phyloP scores from a whole-genome alignment of 2,797 vertebrate species.

The Martes flavigula region DNA sequence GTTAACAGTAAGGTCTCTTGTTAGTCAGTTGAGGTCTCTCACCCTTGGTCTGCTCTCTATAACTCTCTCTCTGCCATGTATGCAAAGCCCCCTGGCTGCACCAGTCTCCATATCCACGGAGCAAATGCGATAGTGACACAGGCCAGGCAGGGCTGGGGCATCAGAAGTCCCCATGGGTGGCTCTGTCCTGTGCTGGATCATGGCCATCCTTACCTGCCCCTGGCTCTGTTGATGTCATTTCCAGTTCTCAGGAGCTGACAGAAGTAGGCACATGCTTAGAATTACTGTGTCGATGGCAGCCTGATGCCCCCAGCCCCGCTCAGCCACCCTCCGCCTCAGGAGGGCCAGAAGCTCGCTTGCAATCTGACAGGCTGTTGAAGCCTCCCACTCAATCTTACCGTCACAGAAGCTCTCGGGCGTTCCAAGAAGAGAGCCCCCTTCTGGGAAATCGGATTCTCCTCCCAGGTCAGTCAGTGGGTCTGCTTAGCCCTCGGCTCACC shows the following conservation, averaged over 20 bases:
- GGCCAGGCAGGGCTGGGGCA: neutral
- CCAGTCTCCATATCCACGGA: neutral
- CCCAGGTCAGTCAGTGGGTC: neutral
- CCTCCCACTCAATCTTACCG: constrained; percentile 60
- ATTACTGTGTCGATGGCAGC: neutral
- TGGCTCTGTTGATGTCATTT: neutral
- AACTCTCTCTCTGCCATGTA: neutral
- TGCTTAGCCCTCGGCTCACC: neutral
- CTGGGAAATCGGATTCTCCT: constrained; percentile 16
- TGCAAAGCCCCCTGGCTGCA: neutral
- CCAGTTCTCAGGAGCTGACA: neutral
- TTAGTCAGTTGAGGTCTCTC: neutral
- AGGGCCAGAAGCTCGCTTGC: neutral
- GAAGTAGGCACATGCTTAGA: neutral
- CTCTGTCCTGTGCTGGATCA: neutral
- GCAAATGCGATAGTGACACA: neutral
- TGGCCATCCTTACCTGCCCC: neutral
- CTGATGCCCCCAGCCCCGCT: neutral
- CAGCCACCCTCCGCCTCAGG: neutral
- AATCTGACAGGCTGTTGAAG: neutral
- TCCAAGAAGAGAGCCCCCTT: constrained; percentile 22
- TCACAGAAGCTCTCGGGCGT: constrained; percentile 49
- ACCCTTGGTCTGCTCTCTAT: neutral
- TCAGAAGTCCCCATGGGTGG: neutral
- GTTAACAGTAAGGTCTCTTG: neutral